A percentile compares a stretch with the other conserved stretches of the same genome.
These are phyloP conservation scores for Elanoides forficatus DNA, from an alignment of 2,113 vertebrate species.

Conservation along the genomic window DNA sequence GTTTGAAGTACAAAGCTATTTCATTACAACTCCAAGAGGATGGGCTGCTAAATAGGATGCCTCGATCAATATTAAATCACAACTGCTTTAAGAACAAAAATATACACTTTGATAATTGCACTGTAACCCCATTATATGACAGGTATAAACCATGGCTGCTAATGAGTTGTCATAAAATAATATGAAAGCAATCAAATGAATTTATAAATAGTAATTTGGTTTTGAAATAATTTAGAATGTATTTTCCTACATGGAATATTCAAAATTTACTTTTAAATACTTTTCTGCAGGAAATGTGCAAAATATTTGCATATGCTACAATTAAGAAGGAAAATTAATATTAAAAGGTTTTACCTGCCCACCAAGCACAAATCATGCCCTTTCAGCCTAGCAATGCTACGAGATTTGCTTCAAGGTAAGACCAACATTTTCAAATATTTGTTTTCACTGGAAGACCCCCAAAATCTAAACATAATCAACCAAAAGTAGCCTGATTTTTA, in stretches of 20 bases:
- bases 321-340: background rate
- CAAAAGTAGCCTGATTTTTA: background rate
- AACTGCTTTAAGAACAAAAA: slow-evolving; percentile 15
- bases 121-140: slow-evolving; percentile 22
- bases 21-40: background rate
- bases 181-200: background rate
- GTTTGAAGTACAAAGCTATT: background rate
- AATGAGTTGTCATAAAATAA: slow-evolving; percentile 17
- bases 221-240: background rate
- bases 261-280: background rate
- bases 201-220: background rate
- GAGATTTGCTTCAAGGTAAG: background rate
- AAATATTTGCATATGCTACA: background rate
- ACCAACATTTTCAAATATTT: background rate
- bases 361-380: background rate
- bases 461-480: background rate
- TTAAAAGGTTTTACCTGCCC: background rate
- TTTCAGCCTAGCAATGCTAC: background rate
- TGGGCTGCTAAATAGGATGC: slow-evolving; percentile 7
- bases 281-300: background rate
- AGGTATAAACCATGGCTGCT: background rate
- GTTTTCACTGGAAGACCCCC: background rate
- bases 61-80: slow-evolving; percentile 44
- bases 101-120: slow-evolving; percentile 8
- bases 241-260: background rate